phyloP scores from a whole-genome alignment of 1,140 invertebrate genomes.

The Odontomachus brunneus region DNA sequence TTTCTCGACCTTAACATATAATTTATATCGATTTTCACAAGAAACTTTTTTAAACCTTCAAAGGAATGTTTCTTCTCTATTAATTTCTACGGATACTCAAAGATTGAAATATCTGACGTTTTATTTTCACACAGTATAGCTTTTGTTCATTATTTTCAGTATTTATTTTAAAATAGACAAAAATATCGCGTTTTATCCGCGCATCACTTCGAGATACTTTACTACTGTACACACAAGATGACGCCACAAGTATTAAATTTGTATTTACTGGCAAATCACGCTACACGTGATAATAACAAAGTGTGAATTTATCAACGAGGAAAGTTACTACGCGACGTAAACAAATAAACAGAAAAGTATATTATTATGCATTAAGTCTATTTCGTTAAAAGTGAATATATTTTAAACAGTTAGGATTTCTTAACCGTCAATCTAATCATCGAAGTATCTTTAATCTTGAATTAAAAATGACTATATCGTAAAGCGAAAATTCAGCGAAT shows the following conservation, averaged over 20 bases:
- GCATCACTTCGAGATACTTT: background rate
- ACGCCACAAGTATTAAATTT: conserved; percentile 7
- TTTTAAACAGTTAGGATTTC: background rate
- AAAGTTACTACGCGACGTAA: too few relatives aligned
- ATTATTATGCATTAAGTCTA: background rate
- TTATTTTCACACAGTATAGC: background rate
- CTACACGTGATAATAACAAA: background rate
- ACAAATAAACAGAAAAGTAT: background rate
- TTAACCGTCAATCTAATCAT: background rate
- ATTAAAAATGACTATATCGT: background rate
- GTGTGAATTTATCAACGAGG: background rate
- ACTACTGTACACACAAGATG: background rate
- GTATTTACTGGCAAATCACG: conserved; percentile 1
- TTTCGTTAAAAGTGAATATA: background rate
- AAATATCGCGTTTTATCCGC: background rate
- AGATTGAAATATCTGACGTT: too few relatives aligned
- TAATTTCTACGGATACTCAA: background rate
- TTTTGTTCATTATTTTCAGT: background rate
- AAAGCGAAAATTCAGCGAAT: background rate
- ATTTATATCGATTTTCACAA: background rate
- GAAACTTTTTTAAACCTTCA: background rate
- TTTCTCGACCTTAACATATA: too few relatives aligned
- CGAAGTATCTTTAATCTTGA: background rate
- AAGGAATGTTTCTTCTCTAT: too few relatives aligned
- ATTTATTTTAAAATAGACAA: background rate